phyloP scores from a whole-genome alignment of 1,140 invertebrate species.

The Cryptotermes secundus region DNA sequence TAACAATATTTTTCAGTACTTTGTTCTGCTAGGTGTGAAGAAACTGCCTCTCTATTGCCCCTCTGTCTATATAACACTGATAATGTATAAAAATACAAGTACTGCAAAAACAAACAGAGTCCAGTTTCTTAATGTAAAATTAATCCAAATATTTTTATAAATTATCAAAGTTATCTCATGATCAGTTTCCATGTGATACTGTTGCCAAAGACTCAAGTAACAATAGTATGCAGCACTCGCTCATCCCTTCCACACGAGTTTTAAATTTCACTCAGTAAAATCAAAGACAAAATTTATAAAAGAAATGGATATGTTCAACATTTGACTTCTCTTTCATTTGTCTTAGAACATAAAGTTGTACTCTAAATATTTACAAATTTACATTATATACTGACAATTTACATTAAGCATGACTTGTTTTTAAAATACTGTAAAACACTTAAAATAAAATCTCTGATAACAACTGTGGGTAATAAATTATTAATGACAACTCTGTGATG shows the following conservation, averaged over 20 bases:
- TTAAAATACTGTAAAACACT: slow-evolving; percentile 2
- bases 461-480: not conserved
- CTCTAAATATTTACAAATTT: slow-evolving; percentile 3
- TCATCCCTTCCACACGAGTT: not conserved
- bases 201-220: not conserved
- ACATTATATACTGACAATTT: slow-evolving; percentile 12
- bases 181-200: not conserved
- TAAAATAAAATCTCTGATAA: not conserved
- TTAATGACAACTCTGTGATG: slow-evolving; percentile 4
- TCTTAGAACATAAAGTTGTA: not conserved
- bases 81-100: slow-evolving; percentile 16
- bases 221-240: not conserved
- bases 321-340: not conserved
- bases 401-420: not conserved
- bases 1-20: not conserved
- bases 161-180: slow-evolving; percentile 1
- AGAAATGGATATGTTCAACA: not conserved
- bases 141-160: slow-evolving; percentile 11
- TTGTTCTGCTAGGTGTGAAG: not conserved
- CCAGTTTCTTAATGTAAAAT: not conserved
- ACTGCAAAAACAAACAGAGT: not conserved
- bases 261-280: slow-evolving; percentile 11
- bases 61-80: slow-evolving; percentile 2
- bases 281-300: slow-evolving; percentile 8
- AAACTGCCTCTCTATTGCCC: not conserved